phyloP scores from a whole-genome alignment of 2,113 vertebrate species.

The Xyliphius kryptos region DNA sequence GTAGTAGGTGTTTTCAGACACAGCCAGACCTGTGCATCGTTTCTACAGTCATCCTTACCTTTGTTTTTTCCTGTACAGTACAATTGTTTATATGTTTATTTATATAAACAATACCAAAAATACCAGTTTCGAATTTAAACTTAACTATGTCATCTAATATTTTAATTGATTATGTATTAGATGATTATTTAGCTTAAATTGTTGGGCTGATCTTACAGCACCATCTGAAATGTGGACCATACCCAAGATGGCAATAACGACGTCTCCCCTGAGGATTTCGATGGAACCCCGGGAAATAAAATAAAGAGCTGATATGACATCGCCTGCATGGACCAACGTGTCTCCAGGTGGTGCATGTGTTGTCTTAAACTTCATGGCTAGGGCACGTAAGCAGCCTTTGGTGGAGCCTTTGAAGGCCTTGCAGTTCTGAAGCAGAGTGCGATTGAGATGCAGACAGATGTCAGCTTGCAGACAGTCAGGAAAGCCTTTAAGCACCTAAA shows the following conservation, averaged over 20 bases:
- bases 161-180: no score
- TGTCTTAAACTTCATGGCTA: slow-evolving; percentile 88
- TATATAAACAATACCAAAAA: no score
- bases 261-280: slow-evolving; percentile 79
- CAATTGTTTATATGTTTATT: no score
- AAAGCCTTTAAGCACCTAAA: slow-evolving; percentile 84
- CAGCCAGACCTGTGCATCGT: no score
- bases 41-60: no score
- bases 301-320: slow-evolving; percentile 83
- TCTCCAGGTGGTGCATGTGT: slow-evolving; percentile 82
- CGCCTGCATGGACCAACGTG: slow-evolving; percentile 81
- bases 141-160: no score
- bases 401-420: slow-evolving; percentile 81
- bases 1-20: no score
- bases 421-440: slow-evolving; percentile 80
- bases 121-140: no score
- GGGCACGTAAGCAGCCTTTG: slow-evolving; percentile 80
- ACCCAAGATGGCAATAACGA: slow-evolving; percentile 86
- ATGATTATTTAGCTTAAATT: no score
- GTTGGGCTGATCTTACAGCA: no score
- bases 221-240: no score
- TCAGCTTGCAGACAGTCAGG: slow-evolving; percentile 87
- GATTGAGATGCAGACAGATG: slow-evolving; percentile 86
- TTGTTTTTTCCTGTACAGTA: no score
- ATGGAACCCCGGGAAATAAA: slow-evolving; percentile 91